Evolutionary conservation across 2,888 invertebrate species (phyloP), one percentile per base, ranked within the genome.

Genomic region (Limenitis camilla): DNA sequence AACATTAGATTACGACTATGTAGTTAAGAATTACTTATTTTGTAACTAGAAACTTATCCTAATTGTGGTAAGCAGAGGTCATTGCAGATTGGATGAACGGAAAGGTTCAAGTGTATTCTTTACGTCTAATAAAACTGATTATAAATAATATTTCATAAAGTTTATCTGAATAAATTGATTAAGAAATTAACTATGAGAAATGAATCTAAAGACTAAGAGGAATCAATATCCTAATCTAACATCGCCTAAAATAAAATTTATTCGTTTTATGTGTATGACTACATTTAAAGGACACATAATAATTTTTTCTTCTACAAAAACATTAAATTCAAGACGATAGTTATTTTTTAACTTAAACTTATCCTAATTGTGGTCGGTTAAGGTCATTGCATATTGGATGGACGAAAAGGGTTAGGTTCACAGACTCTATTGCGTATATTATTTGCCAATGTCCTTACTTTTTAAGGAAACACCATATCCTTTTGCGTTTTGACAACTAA

Each of bases 401-500:
- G 19, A 19, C 19, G 19, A 19, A 19, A 19, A 19, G 19, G 1
- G 1, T 19, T 35, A 46, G 28, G 40, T 40, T 43, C 41, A 31
- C 33, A 28, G 28, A 8, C n/a, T 9, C 6, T 5, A 19, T 5
- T 11, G 10, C 19, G 19, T 19, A 19, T 19, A 19, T 19, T 19
- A 19, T 19, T 52, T 52, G 47, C 40, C 33, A 40, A 35, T 51
- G 51, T 53, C 49, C 54, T 49, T 52, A 46, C 30, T 31, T 56
- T 41, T 47, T 40, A 33, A 53, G 49, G 45, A 56, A 53, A 56
- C 53, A 50, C 43, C 53, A 41, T 52, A 55, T 63, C 61, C 62
- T 64, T 55, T 59, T 45, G 19, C 32, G 5, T 40, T 43, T 44
- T 49, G 44, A 45, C 49, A 66, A 66, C 55, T 53, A 65, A 55